A percentile compares a stretch with the other conserved stretches of the same genome.
Conservation (phyloP, 2,888 invertebrate species). For the Omphaloscelis lunosa region DNA sequence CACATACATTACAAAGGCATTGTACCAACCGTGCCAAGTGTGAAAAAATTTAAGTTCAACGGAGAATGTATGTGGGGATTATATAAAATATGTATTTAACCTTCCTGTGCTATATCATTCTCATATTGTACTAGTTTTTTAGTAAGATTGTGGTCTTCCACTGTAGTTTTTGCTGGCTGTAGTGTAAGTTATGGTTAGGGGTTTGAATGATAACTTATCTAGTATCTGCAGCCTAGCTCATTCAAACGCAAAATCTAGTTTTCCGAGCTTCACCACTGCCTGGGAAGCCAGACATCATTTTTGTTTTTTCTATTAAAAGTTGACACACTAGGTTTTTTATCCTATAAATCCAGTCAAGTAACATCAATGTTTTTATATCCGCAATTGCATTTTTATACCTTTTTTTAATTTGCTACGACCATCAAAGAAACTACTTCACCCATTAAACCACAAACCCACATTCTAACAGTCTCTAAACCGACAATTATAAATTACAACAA, state of each 20-base stretch:
- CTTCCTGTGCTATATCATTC: conserved; percentile 19
- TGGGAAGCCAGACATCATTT: background rate
- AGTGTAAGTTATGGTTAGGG: background rate
- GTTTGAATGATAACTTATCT: conserved; percentile 4
- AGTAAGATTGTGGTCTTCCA: background rate
- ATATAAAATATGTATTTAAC: conserved; percentile 50
- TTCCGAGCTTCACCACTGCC: background rate
- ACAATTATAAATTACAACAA: conserved; percentile 35
- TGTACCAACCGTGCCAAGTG: conserved; percentile 50
- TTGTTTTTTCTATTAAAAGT: background rate
- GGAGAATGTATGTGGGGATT: conserved; percentile 44
- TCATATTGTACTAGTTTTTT: conserved; percentile 20
- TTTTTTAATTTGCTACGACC: background rate
- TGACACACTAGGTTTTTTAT: background rate
- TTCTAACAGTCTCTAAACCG: conserved; percentile 9
- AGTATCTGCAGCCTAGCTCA: background rate
- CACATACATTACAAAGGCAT: conserved; percentile 45
- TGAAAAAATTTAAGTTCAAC: conserved; percentile 47
- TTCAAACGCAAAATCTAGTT: conserved; percentile 24
- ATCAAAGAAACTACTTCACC: background rate
- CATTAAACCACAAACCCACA: background rate
- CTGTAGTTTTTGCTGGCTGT: background rate
- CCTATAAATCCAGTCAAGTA: background rate
- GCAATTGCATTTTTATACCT: background rate
- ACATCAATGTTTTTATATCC: background rate